Evolutionary conservation across 1,140 invertebrate species (phyloP), one percentile per base, ranked within the genome.

Genomic region (Cotesia chilonis): DNA sequence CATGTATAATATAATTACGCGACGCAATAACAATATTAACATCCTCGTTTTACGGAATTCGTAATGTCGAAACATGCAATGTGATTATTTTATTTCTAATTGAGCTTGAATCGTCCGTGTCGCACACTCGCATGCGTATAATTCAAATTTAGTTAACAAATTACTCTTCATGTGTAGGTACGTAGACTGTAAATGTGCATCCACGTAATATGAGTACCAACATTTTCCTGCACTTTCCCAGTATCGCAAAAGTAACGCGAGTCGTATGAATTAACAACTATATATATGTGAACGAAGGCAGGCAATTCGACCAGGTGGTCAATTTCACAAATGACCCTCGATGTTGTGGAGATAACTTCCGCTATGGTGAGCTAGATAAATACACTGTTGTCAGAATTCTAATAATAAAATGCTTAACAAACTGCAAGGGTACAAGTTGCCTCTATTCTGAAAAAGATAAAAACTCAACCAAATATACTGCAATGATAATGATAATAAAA

Each of bases 261-360:
- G 41, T 67, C 52, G 64, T 10, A 6, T 35, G 37, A 17, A 64
- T 54, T 59, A 59, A 12, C n/a, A 3, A 28, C 3, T 4, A 28
- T 17, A 6, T 41, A 52, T 51, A 28, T 57, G 35, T 35, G 38
- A 57, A 20, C 36, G 55, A 55, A 54, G 6, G 41, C 41, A 47
- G 41, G 59, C 65, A 65, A 73, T 73, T 73, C 57, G 4, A 12
- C 60, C 51, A 57, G 72, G 37, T 70, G 47, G 60, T 57, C 67
- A 73, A 73, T 73, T 64, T 70, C 10, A 36, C 64, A 64, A 73
- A 73, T 73, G 52, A 73, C 20, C 57, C 36, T 51, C 51, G 64
- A 66, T 52, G 64, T 51, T 51, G 64, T 66, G 12, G 64, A 66
- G 35, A 63, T 52, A 66, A 66, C 64, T 66, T 51, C 35, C 35